These are phyloP conservation scores for Amblyjoppa fuscipennis DNA, from an alignment of 2,888 invertebrate genomes.

Conservation along the genomic window DNA sequence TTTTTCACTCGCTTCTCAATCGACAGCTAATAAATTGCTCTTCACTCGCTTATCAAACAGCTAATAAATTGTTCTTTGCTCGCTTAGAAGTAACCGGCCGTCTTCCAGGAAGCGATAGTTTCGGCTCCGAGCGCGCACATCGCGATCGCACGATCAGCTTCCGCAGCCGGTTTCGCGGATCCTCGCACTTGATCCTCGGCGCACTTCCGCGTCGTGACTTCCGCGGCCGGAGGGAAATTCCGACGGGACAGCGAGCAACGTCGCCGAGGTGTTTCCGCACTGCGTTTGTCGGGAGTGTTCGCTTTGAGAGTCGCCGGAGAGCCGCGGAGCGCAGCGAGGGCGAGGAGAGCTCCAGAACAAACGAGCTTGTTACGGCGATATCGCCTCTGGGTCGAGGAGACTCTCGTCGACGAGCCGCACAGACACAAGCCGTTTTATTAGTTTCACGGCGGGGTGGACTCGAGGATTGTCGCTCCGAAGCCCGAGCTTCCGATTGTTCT, in stretches of 20 bases:
- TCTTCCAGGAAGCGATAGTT: not conserved
- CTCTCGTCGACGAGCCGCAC: constrained; percentile 35
- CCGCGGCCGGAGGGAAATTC: constrained; percentile 16
- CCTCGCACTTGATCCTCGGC: constrained; percentile 22
- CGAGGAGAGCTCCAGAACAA: constrained; percentile 32
- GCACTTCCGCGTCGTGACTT: constrained; percentile 2
- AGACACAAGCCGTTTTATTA: not conserved
- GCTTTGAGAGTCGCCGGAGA: constrained; percentile 42
- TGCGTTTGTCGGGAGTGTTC: constrained; percentile 47
- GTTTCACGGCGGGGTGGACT: constrained; percentile 9
- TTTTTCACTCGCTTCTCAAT: not conserved
- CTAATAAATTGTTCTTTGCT: not conserved
- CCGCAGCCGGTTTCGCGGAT: constrained; percentile 18
- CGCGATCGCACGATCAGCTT: not conserved
- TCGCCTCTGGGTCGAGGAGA: constrained; percentile 55
- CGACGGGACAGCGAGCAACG: constrained; percentile 14
- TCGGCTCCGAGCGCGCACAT: not conserved
- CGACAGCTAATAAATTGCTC: no score
- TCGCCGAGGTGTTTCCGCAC: constrained; percentile 19
- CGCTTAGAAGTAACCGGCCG: not conserved
- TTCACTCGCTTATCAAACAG: no score
- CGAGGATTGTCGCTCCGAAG: constrained; percentile 26
- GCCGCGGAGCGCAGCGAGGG: not conserved
- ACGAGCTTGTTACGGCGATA: constrained; percentile 59
- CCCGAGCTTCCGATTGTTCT: constrained; percentile 34